Base-by-base conservation (phyloP, 2,797 vertebrate species). In the Gila robusta region DNA sequence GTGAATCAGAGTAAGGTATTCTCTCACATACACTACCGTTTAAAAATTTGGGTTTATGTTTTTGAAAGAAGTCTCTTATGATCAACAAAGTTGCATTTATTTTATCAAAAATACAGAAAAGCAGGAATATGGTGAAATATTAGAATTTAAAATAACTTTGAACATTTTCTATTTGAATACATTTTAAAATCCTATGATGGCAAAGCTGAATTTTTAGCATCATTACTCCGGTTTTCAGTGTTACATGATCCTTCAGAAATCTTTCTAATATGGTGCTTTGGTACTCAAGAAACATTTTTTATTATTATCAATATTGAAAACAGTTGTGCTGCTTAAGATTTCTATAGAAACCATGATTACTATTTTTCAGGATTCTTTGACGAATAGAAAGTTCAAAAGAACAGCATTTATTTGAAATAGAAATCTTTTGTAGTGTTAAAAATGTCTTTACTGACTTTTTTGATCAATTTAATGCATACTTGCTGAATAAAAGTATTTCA, bases 1-100 rank as follows among this genome's bases (percentile, higher is more conserved):
- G 35, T 78, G 47, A 84, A 83, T 35, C 32, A 1, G 47, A 85
- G 49, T 35, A 71, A 70, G 67, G 39, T 23, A 14, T 70, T 59
- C 6, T 79, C 23, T 39, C 6, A 37, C 21, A 32, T 62, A 81
- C 32, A 56, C 74, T 35, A n/a, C 19, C 1, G 4, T 49, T 80
- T 17, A 80, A 80, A 80, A 23, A 16, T 23, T 79, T 66, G 28
- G 79, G 62, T 39, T 79, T 16, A 44, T 39, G 39, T 19, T 54
- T 76, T 76, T 52, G 9, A 76, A 21, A 35, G 28, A 21, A 23
- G 28, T 21, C 19, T 35, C 17, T 52, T 52, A 52, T 76, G 17
- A 5, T 54, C 9, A 23, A 19, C 17, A 35, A 32, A 32, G 5
- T 2, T 76, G 28, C 9, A 52, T 74, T 74, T 21, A 21, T 74